Conservation (phyloP, 2,797 vertebrate species). For the Nothura maculosa region DNA sequence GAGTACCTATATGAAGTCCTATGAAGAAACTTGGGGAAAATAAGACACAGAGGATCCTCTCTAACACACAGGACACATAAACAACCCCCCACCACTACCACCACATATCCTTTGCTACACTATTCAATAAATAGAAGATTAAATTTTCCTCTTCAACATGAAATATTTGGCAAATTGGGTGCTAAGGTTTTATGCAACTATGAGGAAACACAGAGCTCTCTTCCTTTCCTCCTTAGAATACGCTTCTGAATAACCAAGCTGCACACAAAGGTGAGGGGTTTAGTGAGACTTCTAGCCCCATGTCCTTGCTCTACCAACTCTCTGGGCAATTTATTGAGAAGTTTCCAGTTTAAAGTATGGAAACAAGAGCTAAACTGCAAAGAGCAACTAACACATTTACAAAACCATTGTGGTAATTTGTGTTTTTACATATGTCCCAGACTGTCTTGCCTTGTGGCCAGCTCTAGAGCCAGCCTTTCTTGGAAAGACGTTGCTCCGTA, state of each 20-base stretch:
- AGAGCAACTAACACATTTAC: not conserved
- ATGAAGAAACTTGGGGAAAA: not conserved
- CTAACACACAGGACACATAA: not conserved
- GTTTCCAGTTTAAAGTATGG: not conserved
- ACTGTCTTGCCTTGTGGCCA: not conserved
- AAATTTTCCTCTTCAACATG: not conserved
- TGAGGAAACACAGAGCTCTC: not conserved
- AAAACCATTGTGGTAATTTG: not conserved
- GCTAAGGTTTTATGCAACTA: not conserved
- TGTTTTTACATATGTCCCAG: not conserved
- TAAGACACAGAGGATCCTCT: not conserved
- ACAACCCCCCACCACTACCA: too few relatives aligned
- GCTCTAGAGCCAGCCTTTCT: not conserved
- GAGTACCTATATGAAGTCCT: not conserved
- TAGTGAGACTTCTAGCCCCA: not conserved
- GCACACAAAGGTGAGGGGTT: not conserved
- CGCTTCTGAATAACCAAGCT: not conserved
- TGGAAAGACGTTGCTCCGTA: fast-evolving
- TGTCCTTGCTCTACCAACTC: not conserved
- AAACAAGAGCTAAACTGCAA: not conserved
- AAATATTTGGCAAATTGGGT: not conserved
- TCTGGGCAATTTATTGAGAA: not conserved
- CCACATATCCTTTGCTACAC: fast-evolving
- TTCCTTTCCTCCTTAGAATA: not conserved
- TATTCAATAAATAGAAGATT: not conserved